These are phyloP conservation scores for Syncerus caffer DNA, from an alignment of 2,797 vertebrate genomes.

Conservation along the genomic window DNA sequence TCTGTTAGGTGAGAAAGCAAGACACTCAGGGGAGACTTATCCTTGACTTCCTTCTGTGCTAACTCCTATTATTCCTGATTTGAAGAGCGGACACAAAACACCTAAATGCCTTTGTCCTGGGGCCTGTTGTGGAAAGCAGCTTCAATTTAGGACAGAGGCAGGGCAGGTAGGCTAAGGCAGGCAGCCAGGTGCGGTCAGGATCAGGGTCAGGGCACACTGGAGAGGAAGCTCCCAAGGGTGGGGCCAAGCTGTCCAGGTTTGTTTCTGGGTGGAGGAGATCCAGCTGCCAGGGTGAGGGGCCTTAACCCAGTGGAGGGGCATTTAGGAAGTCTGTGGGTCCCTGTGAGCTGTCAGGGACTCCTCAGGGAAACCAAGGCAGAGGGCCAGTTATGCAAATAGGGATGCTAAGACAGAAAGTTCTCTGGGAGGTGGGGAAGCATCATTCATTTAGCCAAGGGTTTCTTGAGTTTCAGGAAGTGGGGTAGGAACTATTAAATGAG, in stretches of 20 bases:
- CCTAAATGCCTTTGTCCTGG: not conserved
- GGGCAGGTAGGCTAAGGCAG: not conserved
- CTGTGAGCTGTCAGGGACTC: not conserved
- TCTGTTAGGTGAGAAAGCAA: constrained; percentile 41
- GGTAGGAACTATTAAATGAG: not conserved
- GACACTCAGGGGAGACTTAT: not conserved
- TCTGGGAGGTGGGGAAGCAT: not conserved
- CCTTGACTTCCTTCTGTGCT: not conserved
- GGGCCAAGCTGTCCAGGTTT: not conserved
- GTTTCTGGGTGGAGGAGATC: not conserved
- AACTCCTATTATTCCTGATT: constrained; percentile 22
- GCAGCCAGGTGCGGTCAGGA: not conserved
- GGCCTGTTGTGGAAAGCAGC: not conserved
- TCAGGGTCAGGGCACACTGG: not conserved
- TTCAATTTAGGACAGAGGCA: not conserved
- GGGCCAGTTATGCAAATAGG: not conserved
- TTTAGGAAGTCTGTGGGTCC: not conserved
- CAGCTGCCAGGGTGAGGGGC: too few species aligned
- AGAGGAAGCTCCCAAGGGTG: not conserved
- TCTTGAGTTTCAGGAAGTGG: not conserved
- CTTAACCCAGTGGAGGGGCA: not conserved
- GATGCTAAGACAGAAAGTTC: not conserved
- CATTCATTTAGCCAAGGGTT: not conserved
- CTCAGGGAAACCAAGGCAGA: constrained; percentile 1
- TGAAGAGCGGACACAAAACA: not conserved